Base-by-base conservation (phyloP, 53 echinoderm and acorn worm genomes). In the Holothuria scabra region DNA sequence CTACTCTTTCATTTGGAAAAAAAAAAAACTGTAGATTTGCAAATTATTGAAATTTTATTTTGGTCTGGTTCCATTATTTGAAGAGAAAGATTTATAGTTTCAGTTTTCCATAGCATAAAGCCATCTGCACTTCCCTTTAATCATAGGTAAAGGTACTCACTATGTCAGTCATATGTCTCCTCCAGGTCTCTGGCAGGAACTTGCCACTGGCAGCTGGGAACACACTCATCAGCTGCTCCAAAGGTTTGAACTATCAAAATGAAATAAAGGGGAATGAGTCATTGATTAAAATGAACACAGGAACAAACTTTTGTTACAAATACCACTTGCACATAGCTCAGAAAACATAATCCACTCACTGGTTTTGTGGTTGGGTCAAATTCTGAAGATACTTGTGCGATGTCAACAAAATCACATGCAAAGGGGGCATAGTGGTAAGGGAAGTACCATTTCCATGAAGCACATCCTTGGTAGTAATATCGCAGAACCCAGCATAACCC, bases 141-240 rank as follows among this genome's bases (percentile, higher is more conserved):
- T 26, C 34, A 41, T 10, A 30, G 1, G 14, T 48, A 48, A 48
- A 52, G n/a, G 52, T 80, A 87, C 97, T 94, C 87, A 97, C 97
- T 87, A 92, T 90, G 30, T 85, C 84, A n/a, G 46, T 79, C 99
- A 99, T 99, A 35, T 67, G 89, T 20, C 62, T 74, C 79, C 94
- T 91, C 99, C 99, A 99, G 37, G 94, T 84, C 1, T 71, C 58
- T 31, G 99, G 99, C 7, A 99, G 84, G 89, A 99, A 99, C 69
- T 95, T 92, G 44, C 99, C 99, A 84, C 93, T 93, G 28, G 99
- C 99, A 49, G 92, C 99, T 20, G 99, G 99, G 28, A 99, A 99
- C 34, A 99, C 99, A 85, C 99, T 93, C 99, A 99, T 99, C 92
- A 99, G 44, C 91, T 99, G 99, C 70, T 99, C 99, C 57, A 94